Base-by-base conservation (phyloP, 37 sponge, comb jelly and placozoan species). In the Crambe crambe region DNA sequence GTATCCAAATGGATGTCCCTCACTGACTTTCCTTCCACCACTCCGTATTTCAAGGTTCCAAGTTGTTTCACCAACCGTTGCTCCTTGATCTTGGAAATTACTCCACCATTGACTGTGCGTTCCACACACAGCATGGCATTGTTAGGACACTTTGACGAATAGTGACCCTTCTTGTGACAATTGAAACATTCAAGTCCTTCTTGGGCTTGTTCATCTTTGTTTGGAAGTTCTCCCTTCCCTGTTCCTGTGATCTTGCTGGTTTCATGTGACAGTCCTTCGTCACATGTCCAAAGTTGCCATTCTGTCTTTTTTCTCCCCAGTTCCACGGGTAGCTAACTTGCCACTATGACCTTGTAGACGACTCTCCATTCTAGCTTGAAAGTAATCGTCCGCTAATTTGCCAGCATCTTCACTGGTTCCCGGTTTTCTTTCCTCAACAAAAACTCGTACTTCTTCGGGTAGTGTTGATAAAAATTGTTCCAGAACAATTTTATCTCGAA, bases 151-250 rank as follows among this genome's bases (percentile, higher is more conserved):
- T 39, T 35, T 56, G 30, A 6, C 8, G 79, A 35, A 27, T 40
- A 42, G 71, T 80, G 80, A 23, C 80, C 80, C 38, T 54, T 29
- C 18, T 80, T 68, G 36, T 80, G 32, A 32, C 80, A 69, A 26
- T 70, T 29, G 80, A 40, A 68, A 37, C 80, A 80, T 20, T 0
- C 21, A 41, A 79, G 23, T 36, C 34, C 29, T 17, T 68, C 9
- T 56, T 22, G 22, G 29, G 32, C 80, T 29, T 0, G 42, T 35
- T 27, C 31, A 29, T 12, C 47, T 42, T 62, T 38, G 25, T 44
- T 35, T 12, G 43, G n/a, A n/a, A n/a, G n/a, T n/a, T n/a, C n/a
- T n/a, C n/a, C n/a, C n/a, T n/a, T n/a, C n/a, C n/a, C n/a, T n/a
- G n/a, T n/a, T n/a, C n/a, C n/a, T n/a, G n/a, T n/a, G n/a, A n/a